Percentiles rank a stretch among this genome's conserved stretches.
These are phyloP conservation scores for Linepithema humile DNA, from an alignment of 1,140 invertebrate species.

Conservation along the genomic window DNA sequence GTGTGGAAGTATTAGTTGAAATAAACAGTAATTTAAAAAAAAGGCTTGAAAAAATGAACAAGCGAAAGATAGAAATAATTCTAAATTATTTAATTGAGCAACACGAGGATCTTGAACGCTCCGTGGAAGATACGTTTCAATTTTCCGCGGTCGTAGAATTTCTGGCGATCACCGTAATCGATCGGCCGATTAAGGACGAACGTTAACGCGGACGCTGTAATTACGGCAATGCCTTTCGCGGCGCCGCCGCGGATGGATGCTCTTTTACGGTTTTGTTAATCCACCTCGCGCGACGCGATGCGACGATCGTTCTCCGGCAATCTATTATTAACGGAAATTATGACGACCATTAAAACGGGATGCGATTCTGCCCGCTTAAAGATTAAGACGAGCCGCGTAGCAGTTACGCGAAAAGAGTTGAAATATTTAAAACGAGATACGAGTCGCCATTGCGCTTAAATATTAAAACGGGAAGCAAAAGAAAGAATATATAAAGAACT, in stretches of 20 bases:
- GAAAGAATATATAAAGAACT: constrained; percentile 24
- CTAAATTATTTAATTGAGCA: background rate
- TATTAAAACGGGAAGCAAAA: constrained; percentile 31
- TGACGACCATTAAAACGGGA: constrained; percentile 51
- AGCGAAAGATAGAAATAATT: background rate
- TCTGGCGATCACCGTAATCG: constrained; percentile 25
- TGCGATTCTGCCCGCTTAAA: constrained; percentile 54
- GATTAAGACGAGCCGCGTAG: constrained; percentile 51
- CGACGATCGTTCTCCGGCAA: constrained; percentile 42
- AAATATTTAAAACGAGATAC: constrained; percentile 38
- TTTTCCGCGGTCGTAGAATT: constrained; percentile 1
- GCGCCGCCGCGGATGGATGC: constrained; percentile 12
- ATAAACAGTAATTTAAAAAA: too few species aligned
- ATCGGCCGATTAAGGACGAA: constrained; percentile 44
- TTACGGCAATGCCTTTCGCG: constrained; percentile 38
- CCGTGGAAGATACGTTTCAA: background rate
- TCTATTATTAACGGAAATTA: constrained; percentile 58
- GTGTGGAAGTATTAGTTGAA: background rate
- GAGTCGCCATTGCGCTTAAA: constrained; percentile 19
- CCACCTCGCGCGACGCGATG: constrained; percentile 26
- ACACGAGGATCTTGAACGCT: background rate
- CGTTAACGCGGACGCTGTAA: constrained; percentile 36
- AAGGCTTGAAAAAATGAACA: background rate
- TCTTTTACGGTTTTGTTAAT: constrained; percentile 46
- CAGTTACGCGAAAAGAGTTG: constrained; percentile 43